phyloP scores from a whole-genome alignment of 2,797 vertebrate species.

The Clamator glandarius region DNA sequence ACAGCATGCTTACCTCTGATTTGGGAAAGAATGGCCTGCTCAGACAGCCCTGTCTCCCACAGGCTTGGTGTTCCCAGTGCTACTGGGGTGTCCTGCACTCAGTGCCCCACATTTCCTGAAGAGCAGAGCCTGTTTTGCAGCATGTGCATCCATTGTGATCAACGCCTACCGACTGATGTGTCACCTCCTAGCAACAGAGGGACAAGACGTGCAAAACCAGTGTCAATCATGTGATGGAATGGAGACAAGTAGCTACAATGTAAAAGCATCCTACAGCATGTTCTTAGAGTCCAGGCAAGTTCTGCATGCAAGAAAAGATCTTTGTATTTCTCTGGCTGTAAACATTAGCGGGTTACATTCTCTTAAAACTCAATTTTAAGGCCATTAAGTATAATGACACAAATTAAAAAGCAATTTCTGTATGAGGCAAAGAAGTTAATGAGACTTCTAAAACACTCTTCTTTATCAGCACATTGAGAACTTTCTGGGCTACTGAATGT shows the following conservation, averaged over 20 bases:
- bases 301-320: not conserved
- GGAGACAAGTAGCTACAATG: not conserved
- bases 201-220: not conserved
- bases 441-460: not conserved
- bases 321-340: not conserved
- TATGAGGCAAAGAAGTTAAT: not conserved
- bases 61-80: not conserved
- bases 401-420: not conserved
- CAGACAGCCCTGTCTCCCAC: not conserved
- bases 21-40: not conserved
- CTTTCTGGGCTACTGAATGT: not conserved
- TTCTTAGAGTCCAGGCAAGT: not conserved
- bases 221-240: not conserved
- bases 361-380: not conserved
- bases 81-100: not conserved
- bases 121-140: not conserved
- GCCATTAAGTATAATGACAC: not conserved
- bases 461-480: not conserved
- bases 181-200: not conserved
- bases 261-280: not conserved
- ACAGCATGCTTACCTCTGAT: not conserved
- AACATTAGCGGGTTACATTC: not conserved
- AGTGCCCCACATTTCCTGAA: not conserved
- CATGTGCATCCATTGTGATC: accelerated
- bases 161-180: not conserved